Percentiles rank a stretch among this genome's conserved stretches.
These are phyloP conservation scores for Pagrus major DNA, from an alignment of 2,113 vertebrate species.

Conservation along the genomic window DNA sequence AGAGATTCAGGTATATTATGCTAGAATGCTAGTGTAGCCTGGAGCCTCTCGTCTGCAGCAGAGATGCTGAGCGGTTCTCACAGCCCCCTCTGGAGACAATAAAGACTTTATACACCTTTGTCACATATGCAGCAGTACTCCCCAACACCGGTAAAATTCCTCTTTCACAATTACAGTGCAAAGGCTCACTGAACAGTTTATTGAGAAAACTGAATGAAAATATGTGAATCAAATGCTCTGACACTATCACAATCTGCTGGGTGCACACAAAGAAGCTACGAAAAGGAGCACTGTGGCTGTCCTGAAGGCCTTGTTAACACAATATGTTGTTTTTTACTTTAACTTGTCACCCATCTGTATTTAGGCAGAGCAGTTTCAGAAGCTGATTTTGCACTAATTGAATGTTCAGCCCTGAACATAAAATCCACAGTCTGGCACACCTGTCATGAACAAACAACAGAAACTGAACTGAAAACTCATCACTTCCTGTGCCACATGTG, in stretches of 20 bases:
- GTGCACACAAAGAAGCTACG: not conserved
- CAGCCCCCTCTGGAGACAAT: not conserved
- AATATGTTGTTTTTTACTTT: not conserved
- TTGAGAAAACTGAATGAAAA: not conserved
- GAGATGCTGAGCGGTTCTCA: not conserved
- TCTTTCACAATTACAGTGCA: not conserved
- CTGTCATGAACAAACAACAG: not conserved
- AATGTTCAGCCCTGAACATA: not conserved
- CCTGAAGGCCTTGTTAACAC: not conserved
- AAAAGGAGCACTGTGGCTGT: not conserved
- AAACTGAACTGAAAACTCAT: not conserved
- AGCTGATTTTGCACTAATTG: not conserved
- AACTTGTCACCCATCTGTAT: no score
- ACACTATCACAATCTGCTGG: not conserved
- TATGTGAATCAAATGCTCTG: not conserved
- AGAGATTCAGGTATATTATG: no score
- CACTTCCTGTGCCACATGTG: not conserved
- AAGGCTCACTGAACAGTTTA: not conserved
- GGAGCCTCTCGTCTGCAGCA: not conserved
- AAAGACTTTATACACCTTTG: not conserved
- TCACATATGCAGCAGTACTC: not conserved
- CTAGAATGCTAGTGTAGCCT: not conserved
- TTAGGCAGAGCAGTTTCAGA: not conserved
- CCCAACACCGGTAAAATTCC: not conserved
- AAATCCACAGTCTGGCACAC: not conserved